These are phyloP conservation scores for Etheostoma nigrum DNA, from an alignment of 2,797 vertebrate genomes.

Conservation along the genomic window DNA sequence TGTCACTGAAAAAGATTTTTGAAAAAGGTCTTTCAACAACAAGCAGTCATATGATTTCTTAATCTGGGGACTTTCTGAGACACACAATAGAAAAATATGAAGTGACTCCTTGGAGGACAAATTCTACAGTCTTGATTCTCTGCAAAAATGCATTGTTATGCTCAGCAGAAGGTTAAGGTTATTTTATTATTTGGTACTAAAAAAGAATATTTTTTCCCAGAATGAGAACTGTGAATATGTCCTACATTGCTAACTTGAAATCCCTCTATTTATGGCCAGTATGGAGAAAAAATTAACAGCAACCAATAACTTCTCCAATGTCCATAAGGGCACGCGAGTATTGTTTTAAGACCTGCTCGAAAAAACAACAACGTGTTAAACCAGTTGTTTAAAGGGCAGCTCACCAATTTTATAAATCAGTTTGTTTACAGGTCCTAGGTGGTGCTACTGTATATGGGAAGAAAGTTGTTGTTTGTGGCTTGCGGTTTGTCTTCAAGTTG, in stretches of 20 bases:
- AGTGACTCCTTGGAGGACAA: neutral
- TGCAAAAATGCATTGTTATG: neutral
- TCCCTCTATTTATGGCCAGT: neutral
- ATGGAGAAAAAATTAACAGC: neutral
- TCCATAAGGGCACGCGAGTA: no score
- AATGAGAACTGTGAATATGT: neutral
- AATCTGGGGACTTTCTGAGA: neutral
- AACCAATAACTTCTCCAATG: no score
- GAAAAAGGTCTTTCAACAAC: neutral
- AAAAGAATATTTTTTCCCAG: neutral
- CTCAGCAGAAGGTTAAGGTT: slow-evolving; percentile 1
- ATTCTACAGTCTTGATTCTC: neutral
- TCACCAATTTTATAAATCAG: no score
- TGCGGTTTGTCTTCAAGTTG: neutral
- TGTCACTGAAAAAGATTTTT: neutral
- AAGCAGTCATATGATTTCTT: neutral
- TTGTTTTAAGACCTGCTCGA: no score
- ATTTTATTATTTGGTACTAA: neutral
- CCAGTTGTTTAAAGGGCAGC: no score
- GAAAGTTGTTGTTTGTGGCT: no score
- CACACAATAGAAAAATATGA: neutral
- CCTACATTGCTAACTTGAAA: neutral
- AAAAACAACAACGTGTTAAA: no score
- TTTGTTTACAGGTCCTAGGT: no score
- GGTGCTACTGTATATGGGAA: no score